A percentile compares a stretch with the other conserved stretches of the same genome.
phyloP scores from a whole-genome alignment of 2,797 vertebrate species.

The Enoplosus armatus region DNA sequence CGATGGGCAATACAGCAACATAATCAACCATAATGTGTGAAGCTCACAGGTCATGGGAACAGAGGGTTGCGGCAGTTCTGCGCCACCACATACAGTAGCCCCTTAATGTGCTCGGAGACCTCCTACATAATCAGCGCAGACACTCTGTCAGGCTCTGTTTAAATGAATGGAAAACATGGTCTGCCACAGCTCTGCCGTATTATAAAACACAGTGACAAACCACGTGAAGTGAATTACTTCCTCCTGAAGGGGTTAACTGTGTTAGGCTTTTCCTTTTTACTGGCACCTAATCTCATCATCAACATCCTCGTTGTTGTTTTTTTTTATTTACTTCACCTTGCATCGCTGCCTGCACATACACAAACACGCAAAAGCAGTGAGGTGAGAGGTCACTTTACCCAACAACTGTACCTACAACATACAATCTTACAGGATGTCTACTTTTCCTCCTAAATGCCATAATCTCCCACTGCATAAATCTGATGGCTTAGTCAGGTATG shows the following conservation, averaged over 20 bases:
- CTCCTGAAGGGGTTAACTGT: slow-evolving; percentile 12
- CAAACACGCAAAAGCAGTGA: not conserved
- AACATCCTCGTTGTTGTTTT: not conserved
- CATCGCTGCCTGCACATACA: not conserved
- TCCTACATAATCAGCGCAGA: slow-evolving; percentile 22
- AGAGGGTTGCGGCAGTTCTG: not conserved
- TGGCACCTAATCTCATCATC: slow-evolving; percentile 5
- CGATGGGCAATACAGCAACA: slow-evolving; percentile 10
- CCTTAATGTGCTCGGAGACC: slow-evolving; percentile 9
- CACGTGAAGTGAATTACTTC: not conserved
- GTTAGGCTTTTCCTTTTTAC: not conserved
- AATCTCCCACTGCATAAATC: too few species aligned
- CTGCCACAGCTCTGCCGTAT: not conserved
- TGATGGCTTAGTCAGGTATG: not conserved
- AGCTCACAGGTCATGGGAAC: slow-evolving; percentile 19
- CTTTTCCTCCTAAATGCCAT: not conserved
- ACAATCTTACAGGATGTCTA: too few species aligned
- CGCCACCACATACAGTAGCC: slow-evolving; percentile 5
- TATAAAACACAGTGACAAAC: not conserved
- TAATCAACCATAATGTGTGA: slow-evolving; percentile 30
- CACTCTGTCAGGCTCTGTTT: slow-evolving; percentile 24
- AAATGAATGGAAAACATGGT: not conserved
- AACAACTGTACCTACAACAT: not conserved
- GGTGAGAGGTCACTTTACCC: not conserved
- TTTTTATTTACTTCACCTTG: not conserved